A percentile compares a stretch with the other conserved stretches of the same genome.
These are phyloP conservation scores for Tapirus indicus DNA, from an alignment of 2,797 vertebrate species.

Conservation along the genomic window DNA sequence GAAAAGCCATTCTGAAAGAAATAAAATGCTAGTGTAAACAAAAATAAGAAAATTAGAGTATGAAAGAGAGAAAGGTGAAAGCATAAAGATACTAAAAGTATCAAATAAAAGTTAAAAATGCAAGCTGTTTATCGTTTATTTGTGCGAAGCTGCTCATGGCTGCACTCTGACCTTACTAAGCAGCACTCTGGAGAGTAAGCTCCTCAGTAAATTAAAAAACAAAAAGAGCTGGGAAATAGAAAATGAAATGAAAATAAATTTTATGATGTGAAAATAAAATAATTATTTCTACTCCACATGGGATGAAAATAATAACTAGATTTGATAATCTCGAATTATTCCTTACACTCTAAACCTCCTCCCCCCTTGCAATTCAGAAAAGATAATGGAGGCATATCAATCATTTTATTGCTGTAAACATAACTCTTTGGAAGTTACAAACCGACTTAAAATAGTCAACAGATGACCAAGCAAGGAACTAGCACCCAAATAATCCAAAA, in stretches of 20 bases:
- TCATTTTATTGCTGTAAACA: slow-evolving; percentile 72
- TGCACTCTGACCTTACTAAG: not conserved
- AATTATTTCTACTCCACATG: not conserved
- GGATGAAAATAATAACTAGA: slow-evolving; percentile 27
- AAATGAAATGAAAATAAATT: not conserved
- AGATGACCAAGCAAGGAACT: slow-evolving; percentile 28
- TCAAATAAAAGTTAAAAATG: not conserved
- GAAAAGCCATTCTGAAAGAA: not conserved
- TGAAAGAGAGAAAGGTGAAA: not conserved
- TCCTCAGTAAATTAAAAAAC: not conserved
- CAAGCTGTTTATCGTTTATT: not conserved
- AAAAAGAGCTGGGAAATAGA: not conserved
- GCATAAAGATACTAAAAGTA: not conserved
- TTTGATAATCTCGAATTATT: not conserved
- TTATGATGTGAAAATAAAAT: slow-evolving; percentile 31
- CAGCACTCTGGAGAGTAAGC: not conserved
- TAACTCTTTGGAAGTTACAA: slow-evolving; percentile 61
- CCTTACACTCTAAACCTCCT: not conserved
- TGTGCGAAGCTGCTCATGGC: not conserved
- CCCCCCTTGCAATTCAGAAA: slow-evolving; percentile 6
- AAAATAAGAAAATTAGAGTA: not conserved
- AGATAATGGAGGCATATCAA: slow-evolving; percentile 35
- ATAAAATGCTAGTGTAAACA: not conserved
- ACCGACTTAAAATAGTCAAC: slow-evolving; percentile 49
- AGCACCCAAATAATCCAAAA: not conserved